Conservation (phyloP, 1,140 invertebrate genomes). For the Bombus soroeensis region DNA sequence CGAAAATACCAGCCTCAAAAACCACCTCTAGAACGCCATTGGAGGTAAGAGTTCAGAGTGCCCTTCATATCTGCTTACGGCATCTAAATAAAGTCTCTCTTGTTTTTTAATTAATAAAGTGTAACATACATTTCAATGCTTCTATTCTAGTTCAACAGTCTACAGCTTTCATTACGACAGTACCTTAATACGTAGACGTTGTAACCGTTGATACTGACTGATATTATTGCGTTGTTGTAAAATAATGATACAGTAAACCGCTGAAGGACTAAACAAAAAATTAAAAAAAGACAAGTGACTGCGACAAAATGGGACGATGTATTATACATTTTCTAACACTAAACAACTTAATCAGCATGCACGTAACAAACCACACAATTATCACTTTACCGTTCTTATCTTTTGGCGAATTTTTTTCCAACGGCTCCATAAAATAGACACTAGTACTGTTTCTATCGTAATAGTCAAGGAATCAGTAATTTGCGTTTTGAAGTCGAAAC, state of each 20-base stretch:
- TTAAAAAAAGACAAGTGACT: neutral
- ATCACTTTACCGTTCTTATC: neutral
- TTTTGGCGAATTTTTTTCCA: neutral
- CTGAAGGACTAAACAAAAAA: neutral
- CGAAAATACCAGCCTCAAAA: constrained; percentile 64
- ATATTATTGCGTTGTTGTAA: neutral
- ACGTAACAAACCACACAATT: constrained; percentile 29
- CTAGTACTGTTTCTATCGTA: neutral
- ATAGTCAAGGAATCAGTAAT: neutral
- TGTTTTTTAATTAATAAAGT: constrained; percentile 15
- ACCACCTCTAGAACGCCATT: constrained; percentile 56
- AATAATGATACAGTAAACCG: neutral
- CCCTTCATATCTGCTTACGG: constrained; percentile 18
- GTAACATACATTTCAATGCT: constrained; percentile 38
- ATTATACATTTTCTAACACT: constrained; percentile 6
- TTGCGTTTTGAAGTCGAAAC: constrained; percentile 42
- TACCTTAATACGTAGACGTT: constrained; percentile 15
- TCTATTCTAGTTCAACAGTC: constrained; percentile 37
- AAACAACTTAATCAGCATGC: constrained; percentile 45
- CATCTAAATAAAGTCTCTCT: constrained; percentile 18
- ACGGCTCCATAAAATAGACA: neutral
- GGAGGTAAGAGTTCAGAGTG: constrained; percentile 27
- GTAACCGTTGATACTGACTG: constrained; percentile 22
- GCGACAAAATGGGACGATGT: neutral
- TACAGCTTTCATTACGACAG: constrained; percentile 13